phyloP scores from a whole-genome alignment of 2,797 vertebrate genomes.

The Eremophila alpestris region DNA sequence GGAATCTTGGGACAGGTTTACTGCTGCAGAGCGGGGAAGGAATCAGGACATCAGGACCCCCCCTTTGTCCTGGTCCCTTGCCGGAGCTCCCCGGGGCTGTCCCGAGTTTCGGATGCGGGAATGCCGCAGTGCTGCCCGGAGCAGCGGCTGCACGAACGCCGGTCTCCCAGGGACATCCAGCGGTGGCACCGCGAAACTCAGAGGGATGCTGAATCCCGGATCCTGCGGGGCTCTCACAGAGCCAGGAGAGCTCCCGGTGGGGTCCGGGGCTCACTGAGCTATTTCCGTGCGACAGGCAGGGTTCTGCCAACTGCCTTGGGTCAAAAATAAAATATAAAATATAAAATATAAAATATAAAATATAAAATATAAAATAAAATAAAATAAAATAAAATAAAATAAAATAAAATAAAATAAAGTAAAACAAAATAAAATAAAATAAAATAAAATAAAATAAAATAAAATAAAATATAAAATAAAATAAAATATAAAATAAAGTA shows the following conservation, averaged over 20 bases:
- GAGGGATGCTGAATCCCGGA: background rate
- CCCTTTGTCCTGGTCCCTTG: background rate
- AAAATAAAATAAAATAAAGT: too few relatives aligned
- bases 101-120: background rate
- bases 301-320: rapidly evolving
- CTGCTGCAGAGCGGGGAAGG: background rate
- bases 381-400: too few relatives aligned
- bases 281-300: rapidly evolving
- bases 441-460: background rate
- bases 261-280: rapidly evolving
- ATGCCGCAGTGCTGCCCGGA: background rate
- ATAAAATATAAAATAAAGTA: too few relatives aligned
- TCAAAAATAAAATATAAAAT: too few relatives aligned
- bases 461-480: too few relatives aligned
- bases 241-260: background rate
- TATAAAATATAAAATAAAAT: too few relatives aligned
- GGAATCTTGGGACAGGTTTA: background rate
- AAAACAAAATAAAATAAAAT: too few relatives aligned
- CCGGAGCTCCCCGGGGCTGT: background rate
- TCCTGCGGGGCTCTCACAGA: background rate
- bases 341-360: too few relatives aligned
- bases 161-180: constrained; percentile 42
- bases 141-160: background rate
- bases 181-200: background rate
- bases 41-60: background rate